These are phyloP conservation scores for Trachemys scripta DNA, from an alignment of 2,113 vertebrate genomes.

Conservation along the genomic window DNA sequence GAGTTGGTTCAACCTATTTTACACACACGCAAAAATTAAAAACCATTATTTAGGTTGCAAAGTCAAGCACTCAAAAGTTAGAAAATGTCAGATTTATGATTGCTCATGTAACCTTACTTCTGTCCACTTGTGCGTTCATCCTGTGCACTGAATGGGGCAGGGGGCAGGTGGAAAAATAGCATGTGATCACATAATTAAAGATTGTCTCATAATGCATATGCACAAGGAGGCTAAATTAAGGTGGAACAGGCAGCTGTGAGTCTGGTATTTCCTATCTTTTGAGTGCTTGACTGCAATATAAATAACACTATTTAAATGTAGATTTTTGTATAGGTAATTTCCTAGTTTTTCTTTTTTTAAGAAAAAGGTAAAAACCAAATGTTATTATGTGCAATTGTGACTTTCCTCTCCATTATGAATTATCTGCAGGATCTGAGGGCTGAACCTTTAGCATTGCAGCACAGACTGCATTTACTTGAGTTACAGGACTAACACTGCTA, in stretches of 20 bases:
- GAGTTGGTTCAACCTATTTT: no score
- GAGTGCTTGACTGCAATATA: constrained; percentile 4
- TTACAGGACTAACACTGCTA: background rate
- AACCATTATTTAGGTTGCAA: background rate
- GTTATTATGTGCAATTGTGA: background rate
- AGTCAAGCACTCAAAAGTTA: background rate
- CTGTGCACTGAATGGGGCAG: background rate
- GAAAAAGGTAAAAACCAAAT: no score
- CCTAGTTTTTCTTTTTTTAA: no score
- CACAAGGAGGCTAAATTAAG: background rate
- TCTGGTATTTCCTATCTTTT: background rate
- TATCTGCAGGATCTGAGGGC: background rate
- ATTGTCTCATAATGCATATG: background rate
- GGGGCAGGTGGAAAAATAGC: no score
- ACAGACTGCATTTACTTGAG: background rate
- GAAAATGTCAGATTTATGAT: background rate
- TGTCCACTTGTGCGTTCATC: background rate
- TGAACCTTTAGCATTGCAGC: background rate
- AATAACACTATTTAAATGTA: background rate
- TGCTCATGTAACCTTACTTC: background rate
- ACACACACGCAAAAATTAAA: background rate
- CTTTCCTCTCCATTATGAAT: background rate
- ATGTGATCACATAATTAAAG: background rate
- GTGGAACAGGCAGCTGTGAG: background rate
- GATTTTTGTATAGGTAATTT: no score